Conservation (phyloP, 2,797 vertebrate genomes). For the Chloroceryle inda region DNA sequence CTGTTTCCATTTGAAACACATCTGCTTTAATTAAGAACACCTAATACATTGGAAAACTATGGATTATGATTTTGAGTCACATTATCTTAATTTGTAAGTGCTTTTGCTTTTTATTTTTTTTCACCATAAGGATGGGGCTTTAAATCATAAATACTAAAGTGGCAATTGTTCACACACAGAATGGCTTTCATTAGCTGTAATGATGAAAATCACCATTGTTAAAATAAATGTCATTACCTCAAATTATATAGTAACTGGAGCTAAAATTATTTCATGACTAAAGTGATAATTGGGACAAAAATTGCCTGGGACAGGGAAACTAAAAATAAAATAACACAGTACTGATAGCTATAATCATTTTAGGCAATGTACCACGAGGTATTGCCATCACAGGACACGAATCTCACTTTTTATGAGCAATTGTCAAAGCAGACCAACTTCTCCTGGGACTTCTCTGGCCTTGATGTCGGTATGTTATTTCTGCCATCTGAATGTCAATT, state of each 20-base stretch:
- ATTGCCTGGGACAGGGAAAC: constrained; percentile 33
- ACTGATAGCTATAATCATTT: constrained; percentile 43
- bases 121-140: background rate
- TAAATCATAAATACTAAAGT: constrained; percentile 39
- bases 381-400: background rate
- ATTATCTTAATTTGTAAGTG: constrained; percentile 30
- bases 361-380: constrained; percentile 11
- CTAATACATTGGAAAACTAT: constrained; percentile 7
- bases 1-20: constrained; percentile 27
- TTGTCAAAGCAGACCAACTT: constrained; percentile 10
- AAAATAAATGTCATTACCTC: constrained; percentile 64
- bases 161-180: background rate
- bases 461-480: background rate
- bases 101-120: constrained; percentile 10
- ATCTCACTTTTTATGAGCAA: constrained; percentile 14
- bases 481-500: background rate
- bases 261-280: constrained; percentile 61
- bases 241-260: constrained; percentile 51
- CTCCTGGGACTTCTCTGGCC: background rate
- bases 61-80: constrained; percentile 33
- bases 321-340: constrained; percentile 49
- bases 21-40: constrained; percentile 71
- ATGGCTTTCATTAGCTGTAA: constrained; percentile 54
- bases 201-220: constrained; percentile 67
- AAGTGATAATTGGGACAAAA: constrained; percentile 57